phyloP scores from a whole-genome alignment of 2,888 invertebrate genomes.

The Apomyelois bistriatella region DNA sequence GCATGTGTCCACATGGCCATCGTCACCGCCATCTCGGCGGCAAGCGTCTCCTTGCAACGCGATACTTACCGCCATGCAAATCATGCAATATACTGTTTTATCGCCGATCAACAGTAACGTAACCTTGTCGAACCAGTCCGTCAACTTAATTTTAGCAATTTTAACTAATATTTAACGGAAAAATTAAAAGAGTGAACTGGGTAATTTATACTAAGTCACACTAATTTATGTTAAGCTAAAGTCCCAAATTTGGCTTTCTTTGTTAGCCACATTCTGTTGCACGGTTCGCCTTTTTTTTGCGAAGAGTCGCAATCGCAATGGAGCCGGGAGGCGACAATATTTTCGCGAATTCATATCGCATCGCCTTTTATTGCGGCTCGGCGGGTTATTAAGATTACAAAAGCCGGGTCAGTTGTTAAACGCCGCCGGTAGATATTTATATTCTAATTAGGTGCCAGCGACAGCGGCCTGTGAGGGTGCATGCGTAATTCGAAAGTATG shows the following conservation, averaged over 20 bases:
- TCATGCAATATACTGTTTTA: slow-evolving; percentile 6
- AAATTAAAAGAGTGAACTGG: slow-evolving; percentile 16
- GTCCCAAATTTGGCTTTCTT: slow-evolving; percentile 15
- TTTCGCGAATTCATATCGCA: slow-evolving; percentile 40
- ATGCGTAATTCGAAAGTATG: slow-evolving; percentile 62
- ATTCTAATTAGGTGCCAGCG: slow-evolving; percentile 71
- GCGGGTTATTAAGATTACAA: slow-evolving; percentile 62
- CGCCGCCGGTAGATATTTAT: slow-evolving; percentile 63
- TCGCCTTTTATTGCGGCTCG: slow-evolving; percentile 39
- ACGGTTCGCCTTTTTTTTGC: slow-evolving; percentile 8
- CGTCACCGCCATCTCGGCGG: slow-evolving; percentile 27
- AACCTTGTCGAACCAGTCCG: slow-evolving; percentile 18
- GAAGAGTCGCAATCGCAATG: neutral
- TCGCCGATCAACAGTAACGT: slow-evolving; percentile 12
- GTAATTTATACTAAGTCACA: too few species aligned
- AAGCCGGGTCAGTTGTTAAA: slow-evolving; percentile 65
- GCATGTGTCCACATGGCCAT: slow-evolving; percentile 51
- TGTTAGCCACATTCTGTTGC: slow-evolving; percentile 12
- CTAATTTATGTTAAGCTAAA: slow-evolving; percentile 17
- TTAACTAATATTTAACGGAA: slow-evolving; percentile 16
- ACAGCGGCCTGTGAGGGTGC: slow-evolving; percentile 59
- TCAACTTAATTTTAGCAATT: slow-evolving; percentile 15
- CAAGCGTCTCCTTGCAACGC: slow-evolving; percentile 22
- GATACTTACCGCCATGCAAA: slow-evolving; percentile 14
- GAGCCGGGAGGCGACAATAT: slow-evolving; percentile 28